phyloP scores from a whole-genome alignment of 2,888 invertebrate genomes.

The Eumacrocentrus americanus region DNA sequence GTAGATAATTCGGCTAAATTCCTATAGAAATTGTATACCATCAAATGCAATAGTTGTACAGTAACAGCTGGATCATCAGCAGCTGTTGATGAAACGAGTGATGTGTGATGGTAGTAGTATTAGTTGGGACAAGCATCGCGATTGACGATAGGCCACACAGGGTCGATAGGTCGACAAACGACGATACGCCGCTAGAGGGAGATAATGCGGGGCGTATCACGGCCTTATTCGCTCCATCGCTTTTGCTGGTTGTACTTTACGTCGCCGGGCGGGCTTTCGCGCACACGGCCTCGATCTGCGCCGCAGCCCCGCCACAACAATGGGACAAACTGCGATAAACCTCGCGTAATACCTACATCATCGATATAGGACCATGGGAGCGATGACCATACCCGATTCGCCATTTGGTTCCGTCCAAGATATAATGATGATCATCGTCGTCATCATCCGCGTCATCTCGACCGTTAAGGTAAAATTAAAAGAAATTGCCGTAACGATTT shows the following conservation, averaged over 20 bases:
- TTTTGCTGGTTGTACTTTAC: constrained; percentile 30
- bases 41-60: too few relatives aligned
- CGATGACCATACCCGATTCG: too few relatives aligned
- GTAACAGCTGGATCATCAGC: neutral
- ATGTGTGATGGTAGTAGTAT: too few relatives aligned
- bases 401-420: too few relatives aligned
- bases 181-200: constrained; percentile 26
- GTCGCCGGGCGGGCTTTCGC: constrained; percentile 28
- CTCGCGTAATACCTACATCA: too few relatives aligned
- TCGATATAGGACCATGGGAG: too few relatives aligned
- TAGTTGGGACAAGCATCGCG: neutral
- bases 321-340: constrained; percentile 37
- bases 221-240: constrained; percentile 41
- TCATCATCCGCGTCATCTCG: too few relatives aligned
- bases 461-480: too few relatives aligned
- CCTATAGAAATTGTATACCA: too few relatives aligned
- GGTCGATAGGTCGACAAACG: constrained; percentile 36
- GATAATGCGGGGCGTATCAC: constrained; percentile 36
- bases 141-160: constrained; percentile 20
- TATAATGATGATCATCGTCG: too few relatives aligned
- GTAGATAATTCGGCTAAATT: too few relatives aligned
- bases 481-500: too few relatives aligned
- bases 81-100: neutral
- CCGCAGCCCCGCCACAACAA: constrained; percentile 27
- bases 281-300: constrained; percentile 2